These are phyloP conservation scores for Raphicerus campestris DNA, from an alignment of 2,113 vertebrate species.

Conservation along the genomic window DNA sequence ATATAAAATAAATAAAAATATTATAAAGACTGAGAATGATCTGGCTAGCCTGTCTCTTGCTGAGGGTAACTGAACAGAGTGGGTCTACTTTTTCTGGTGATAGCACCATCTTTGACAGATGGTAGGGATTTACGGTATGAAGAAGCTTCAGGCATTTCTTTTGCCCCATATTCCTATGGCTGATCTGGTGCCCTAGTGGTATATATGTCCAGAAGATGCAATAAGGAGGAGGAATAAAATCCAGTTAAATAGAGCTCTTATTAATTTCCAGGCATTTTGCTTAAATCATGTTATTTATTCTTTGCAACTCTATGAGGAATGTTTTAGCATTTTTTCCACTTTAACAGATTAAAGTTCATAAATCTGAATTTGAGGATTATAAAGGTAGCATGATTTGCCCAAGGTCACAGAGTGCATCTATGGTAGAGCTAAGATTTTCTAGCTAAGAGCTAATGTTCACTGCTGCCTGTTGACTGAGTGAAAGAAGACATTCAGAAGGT, in stretches of 20 bases:
- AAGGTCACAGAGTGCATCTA: not conserved
- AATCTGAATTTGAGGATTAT: not conserved
- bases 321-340: not conserved
- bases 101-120: not conserved
- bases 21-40: not conserved
- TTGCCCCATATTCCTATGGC: not conserved
- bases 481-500: not conserved
- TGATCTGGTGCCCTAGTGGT: not conserved
- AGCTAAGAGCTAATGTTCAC: not conserved
- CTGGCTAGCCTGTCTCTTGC: too few species aligned
- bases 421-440: not conserved
- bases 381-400: not conserved
- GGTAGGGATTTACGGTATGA: not conserved
- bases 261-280: not conserved
- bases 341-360: not conserved
- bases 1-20: not conserved
- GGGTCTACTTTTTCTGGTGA: not conserved
- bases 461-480: not conserved
- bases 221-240: not conserved
- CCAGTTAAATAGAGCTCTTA: not conserved
- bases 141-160: not conserved
- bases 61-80: not conserved
- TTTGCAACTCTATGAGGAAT: not conserved
- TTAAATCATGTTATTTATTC: not conserved
- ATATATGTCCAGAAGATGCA: not conserved